Conservation (phyloP, 2,888 invertebrate species). For the Limnephilus auricula region DNA sequence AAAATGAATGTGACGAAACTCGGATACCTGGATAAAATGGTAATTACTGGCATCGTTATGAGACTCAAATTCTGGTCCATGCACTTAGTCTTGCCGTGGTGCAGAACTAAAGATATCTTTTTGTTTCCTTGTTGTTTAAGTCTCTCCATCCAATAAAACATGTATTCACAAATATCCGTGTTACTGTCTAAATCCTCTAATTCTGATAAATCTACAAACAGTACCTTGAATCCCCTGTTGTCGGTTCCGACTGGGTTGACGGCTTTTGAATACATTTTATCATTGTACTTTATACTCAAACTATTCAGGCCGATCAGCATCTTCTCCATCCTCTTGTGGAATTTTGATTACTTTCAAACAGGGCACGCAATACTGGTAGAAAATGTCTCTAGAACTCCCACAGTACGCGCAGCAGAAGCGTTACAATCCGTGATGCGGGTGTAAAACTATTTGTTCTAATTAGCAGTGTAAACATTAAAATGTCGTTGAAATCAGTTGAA, state of each 20-base stretch:
- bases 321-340: too few species aligned
- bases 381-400: too few species aligned
- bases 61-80: not conserved
- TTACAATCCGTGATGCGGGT: too few species aligned
- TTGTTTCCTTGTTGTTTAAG: not conserved
- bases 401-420: too few species aligned
- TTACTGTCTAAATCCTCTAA: not conserved
- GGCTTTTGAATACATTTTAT: slow-evolving; percentile 8
- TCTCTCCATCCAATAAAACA: slow-evolving; percentile 13
- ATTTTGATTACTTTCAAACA: too few species aligned
- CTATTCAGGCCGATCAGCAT: too few species aligned
- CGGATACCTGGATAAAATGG: not conserved
- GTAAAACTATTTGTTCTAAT: too few species aligned
- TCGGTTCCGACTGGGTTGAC: not conserved
- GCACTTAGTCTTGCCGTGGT: not conserved
- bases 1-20: not conserved
- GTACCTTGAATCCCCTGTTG: not conserved
- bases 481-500: too few species aligned
- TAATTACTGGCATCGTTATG: not conserved
- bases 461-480: too few species aligned
- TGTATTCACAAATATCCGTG: not conserved
- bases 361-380: too few species aligned
- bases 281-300: too few species aligned
- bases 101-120: not conserved
- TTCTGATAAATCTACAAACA: not conserved